Evolutionary conservation across 2,888 invertebrate species (phyloP).

Genomic region (Chironomus tentans): DNA sequence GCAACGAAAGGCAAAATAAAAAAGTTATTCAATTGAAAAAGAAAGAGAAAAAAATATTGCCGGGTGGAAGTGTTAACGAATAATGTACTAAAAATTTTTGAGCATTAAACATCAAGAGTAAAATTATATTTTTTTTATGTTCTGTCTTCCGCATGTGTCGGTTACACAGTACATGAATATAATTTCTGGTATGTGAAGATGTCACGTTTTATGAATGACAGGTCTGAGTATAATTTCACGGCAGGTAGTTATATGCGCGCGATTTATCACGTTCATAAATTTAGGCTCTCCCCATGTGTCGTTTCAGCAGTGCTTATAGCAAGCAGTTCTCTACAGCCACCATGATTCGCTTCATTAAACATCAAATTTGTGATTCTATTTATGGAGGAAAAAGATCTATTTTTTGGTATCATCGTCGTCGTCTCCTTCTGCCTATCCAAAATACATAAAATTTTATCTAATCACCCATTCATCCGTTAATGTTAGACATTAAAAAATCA

Average conservation of each 20-base stretch:
- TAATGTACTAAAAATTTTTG: neutral
- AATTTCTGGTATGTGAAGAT: neutral
- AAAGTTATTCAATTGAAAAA: neutral
- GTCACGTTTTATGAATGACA: slow-evolving; percentile 6
- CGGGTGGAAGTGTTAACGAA: neutral
- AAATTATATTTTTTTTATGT: neutral
- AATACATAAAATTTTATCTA: neutral
- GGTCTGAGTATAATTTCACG: slow-evolving; percentile 1
- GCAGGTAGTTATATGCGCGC: neutral
- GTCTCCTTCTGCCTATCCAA: neutral
- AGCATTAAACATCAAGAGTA: neutral
- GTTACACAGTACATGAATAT: neutral
- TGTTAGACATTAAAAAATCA: slow-evolving; percentile 9
- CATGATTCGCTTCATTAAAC: neutral
- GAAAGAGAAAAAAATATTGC: neutral
- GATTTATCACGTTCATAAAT: neutral
- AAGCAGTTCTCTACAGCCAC: neutral
- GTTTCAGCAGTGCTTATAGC: too few species aligned
- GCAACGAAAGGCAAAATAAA: neutral
- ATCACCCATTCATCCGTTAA: slow-evolving; percentile 3
- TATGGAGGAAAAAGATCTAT: neutral
- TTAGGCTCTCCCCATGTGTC: neutral
- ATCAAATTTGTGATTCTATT: slow-evolving; percentile 4
- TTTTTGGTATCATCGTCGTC: neutral
- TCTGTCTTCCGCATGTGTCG: neutral